Evolutionary conservation across 2,888 invertebrate species (phyloP), one percentile per base, ranked within the genome.

Genomic region (Eupithecia subumbrata): DNA sequence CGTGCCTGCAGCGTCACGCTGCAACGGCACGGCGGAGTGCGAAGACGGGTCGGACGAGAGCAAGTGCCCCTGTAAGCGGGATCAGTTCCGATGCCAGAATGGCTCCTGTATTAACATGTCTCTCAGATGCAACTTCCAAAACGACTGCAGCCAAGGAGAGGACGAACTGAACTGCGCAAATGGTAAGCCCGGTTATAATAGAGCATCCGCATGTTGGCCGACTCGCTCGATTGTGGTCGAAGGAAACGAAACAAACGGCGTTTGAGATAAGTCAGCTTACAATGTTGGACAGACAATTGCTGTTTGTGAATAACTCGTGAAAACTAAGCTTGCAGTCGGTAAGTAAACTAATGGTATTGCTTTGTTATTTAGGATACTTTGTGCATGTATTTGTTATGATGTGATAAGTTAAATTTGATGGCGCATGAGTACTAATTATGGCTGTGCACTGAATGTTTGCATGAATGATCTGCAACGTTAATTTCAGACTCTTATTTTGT

Each of bases 91-190:
- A 71, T 96, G 96, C 89, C 92, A 96, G 83, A 96, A 96, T 84
- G 96, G 96, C 79, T 91, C 95, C 86, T 97, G 97, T 91, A 95
- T 97, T 88, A 94, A 95, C 84, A 91, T 94, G 82, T 94, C 95
- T 70, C 95, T 95, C 81, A 93, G 95, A 83, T 98, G 98, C 90
- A 95, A 97, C 87, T 95, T 95, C 82, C 86, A 89, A 74, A 85
- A 83, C 80, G 96, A 97, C 87, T 97, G 97, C 89, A 82, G 74
- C 52, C 87, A 95, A 85, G 96, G 95, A 76, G 96, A 96, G 83
- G 97, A 97, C 84, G 97, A 97, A 89, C 84, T 84, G 72, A 93
- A 94, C 81, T 96, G 96, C 83, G 95, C 95, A 89, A 84, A 88
- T 83, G 95, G 95, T 89, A 84, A 88, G 90, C 89, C 82, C 43